Percentiles rank a stretch among this genome's conserved stretches.
Conservation (phyloP, 2,797 vertebrate genomes). For the Spinus pinus region DNA sequence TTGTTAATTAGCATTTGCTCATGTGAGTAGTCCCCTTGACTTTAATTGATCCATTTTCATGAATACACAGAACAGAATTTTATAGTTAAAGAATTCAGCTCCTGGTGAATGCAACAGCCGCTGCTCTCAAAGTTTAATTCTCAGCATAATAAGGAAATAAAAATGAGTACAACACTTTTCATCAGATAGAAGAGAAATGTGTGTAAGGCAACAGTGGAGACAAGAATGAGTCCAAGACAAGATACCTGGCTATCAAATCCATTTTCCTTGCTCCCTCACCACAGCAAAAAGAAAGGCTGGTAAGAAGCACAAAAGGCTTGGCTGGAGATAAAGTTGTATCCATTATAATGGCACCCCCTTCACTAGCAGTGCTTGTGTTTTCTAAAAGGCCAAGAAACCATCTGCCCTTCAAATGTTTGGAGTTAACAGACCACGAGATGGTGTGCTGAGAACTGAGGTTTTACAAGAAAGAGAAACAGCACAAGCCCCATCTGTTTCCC, state of each 20-base stretch:
- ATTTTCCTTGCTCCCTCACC: neutral
- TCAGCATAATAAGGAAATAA: constrained; percentile 35
- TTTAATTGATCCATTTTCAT: constrained; percentile 66
- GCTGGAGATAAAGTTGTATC: neutral
- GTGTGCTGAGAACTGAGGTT: constrained; percentile 35
- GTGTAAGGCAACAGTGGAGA: neutral
- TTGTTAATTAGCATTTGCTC: constrained; percentile 65
- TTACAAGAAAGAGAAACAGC: constrained; percentile 5
- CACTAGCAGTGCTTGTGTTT: neutral
- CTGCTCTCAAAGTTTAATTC: constrained; percentile 3
- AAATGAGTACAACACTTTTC: constrained; percentile 17
- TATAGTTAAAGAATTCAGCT: constrained; percentile 40
- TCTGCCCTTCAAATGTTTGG: neutral
- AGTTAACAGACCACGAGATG: neutral
- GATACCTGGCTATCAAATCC: neutral
- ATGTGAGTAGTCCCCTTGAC: constrained; percentile 61
- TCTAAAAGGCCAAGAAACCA: neutral
- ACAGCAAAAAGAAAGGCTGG: neutral
- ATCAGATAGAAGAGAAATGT: constrained; percentile 6
- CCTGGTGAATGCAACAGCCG: neutral
- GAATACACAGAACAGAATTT: constrained; percentile 56
- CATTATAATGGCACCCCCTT: neutral
- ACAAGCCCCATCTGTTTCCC: constrained; percentile 26
- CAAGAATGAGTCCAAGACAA: neutral
- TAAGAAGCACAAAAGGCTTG: neutral